Conservation (phyloP, 2,888 invertebrate species). For the Drosophila anomalipes region DNA sequence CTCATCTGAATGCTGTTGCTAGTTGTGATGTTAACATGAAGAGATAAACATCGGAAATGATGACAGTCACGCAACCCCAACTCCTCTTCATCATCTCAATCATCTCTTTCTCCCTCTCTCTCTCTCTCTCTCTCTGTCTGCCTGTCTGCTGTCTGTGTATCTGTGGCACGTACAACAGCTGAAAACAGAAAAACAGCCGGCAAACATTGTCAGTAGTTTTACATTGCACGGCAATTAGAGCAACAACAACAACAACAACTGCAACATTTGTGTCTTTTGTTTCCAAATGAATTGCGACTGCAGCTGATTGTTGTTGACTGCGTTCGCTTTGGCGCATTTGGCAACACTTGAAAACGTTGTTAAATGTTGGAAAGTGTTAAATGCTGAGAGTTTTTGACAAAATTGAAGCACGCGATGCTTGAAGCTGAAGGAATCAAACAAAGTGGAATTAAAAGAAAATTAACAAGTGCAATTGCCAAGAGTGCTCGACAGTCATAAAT, state of each 20-base stretch:
- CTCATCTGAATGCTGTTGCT: constrained; percentile 33
- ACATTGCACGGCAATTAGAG: constrained; percentile 61
- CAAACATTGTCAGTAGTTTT: constrained; percentile 46
- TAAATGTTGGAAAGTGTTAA: constrained; percentile 19
- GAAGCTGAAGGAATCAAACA: neutral
- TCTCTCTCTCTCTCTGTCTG: neutral
- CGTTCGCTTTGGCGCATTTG: constrained; percentile 12
- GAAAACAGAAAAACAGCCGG: constrained; percentile 51
- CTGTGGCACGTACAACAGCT: constrained; percentile 27
- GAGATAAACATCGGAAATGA: constrained; percentile 81
- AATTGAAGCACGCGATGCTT: constrained; percentile 58
- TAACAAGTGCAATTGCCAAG: neutral
- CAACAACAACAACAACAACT: constrained; percentile 21
- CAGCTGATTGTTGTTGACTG: constrained; percentile 25
- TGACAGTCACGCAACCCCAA: constrained; percentile 75
- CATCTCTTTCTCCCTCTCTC: neutral
- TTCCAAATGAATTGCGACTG: constrained; percentile 58
- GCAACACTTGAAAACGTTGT: constrained; percentile 34
- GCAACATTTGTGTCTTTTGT: constrained; percentile 47
- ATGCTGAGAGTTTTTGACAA: constrained; percentile 21
- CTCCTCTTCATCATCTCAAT: neutral
- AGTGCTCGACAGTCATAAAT: neutral
- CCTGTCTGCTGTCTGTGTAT: constrained; percentile 1
- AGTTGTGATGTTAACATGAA: constrained; percentile 73
- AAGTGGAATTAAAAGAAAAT: constrained; percentile 9